Conservation (phyloP, 2,888 invertebrate genomes). For the Torymus aiolomorphi region DNA sequence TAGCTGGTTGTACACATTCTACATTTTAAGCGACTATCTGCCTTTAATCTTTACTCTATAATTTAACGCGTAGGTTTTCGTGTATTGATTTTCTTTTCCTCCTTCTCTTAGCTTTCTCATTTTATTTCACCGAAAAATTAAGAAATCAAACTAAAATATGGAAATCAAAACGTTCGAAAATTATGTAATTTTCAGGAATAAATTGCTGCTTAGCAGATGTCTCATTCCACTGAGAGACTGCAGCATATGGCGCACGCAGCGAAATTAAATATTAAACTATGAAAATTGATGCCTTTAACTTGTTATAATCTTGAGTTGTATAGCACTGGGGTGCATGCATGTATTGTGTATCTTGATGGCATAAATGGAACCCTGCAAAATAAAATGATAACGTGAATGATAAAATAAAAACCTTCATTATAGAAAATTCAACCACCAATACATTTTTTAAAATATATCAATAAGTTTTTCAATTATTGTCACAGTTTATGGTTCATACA, state of each 20-base stretch:
- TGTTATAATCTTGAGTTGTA: constrained; percentile 4
- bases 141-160: no score
- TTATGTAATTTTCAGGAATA: no score
- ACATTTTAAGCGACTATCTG: constrained; percentile 70
- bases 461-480: no score
- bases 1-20: constrained; percentile 70
- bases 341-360: constrained; percentile 29
- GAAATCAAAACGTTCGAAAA: no score
- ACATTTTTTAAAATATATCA: background rate
- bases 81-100: background rate
- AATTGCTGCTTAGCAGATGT: constrained; percentile 45
- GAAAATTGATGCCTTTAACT: background rate
- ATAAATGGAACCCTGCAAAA: constrained; percentile 58
- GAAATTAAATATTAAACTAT: constrained; percentile 28
- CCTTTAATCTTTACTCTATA: constrained; percentile 62
- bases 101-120: no score
- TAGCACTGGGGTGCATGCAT: constrained; percentile 43
- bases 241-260: constrained; percentile 62
- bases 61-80: constrained; percentile 65
- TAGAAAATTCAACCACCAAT: constrained; percentile 6
- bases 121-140: no score
- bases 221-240: constrained; percentile 58
- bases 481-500: no score
- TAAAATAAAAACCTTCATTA: constrained; percentile 3
- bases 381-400: constrained; percentile 43